Conservation (phyloP, 2,888 invertebrate genomes). For the Cyclophora punctaria region DNA sequence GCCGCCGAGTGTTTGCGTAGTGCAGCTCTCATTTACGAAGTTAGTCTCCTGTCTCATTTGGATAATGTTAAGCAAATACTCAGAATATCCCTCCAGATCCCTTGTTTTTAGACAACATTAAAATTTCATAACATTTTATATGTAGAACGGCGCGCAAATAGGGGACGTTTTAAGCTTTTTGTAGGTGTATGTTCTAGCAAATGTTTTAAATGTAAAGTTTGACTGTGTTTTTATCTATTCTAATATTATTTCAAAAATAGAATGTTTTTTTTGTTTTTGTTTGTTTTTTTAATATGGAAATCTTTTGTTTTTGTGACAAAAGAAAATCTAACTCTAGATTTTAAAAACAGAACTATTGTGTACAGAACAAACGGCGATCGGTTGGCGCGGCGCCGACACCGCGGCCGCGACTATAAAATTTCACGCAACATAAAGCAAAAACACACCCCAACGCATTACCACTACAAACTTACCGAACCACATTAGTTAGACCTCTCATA, state of each 20-base stretch:
- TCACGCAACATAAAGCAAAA: constrained; percentile 75
- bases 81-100: constrained; percentile 24
- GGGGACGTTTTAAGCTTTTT: no score
- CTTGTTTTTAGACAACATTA: neutral
- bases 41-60: constrained; percentile 58
- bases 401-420: constrained; percentile 66
- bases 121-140: neutral
- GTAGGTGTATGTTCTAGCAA: no score
- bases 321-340: no score
- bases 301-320: no score
- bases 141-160: no score
- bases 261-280: no score
- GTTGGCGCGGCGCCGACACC: constrained; percentile 32
- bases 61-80: constrained; percentile 59
- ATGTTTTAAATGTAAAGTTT: no score
- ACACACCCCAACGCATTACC: constrained; percentile 68
- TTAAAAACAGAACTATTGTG: no score
- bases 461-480: constrained; percentile 45
- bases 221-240: no score
- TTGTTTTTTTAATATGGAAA: no score
- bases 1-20: constrained; percentile 46
- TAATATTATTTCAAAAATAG: no score
- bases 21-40: constrained; percentile 62
- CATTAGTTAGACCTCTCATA: constrained; percentile 33
- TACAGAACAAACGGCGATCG: constrained; percentile 11